Evolutionary conservation across 2,888 invertebrate genomes (phyloP).

Genomic region (Philereme transversata): DNA sequence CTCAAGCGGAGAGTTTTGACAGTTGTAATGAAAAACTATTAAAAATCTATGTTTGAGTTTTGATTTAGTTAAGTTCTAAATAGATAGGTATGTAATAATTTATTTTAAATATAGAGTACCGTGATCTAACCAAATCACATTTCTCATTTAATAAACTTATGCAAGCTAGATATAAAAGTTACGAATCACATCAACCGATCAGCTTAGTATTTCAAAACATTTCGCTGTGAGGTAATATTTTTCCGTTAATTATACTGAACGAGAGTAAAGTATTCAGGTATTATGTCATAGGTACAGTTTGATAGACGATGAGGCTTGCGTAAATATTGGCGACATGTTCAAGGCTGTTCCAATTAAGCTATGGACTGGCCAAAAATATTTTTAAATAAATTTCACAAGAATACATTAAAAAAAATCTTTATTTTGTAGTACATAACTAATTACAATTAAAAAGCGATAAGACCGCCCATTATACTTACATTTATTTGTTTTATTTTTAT

Average conservation of each 20-base stretch:
- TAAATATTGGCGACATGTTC: conserved; percentile 66
- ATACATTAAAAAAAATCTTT: conserved; percentile 42
- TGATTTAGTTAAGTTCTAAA: too few relatives aligned
- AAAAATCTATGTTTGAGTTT: too few relatives aligned
- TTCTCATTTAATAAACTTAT: conserved; percentile 3
- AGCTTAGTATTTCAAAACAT: conserved; percentile 15
- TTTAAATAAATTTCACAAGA: conserved; percentile 9
- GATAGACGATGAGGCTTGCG: conserved; percentile 53
- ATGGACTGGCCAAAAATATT: conserved; percentile 44
- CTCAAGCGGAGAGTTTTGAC: too few relatives aligned
- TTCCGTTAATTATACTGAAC: conserved; percentile 14
- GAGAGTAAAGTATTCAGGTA: conserved; percentile 33
- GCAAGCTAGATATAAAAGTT: conserved; percentile 8
- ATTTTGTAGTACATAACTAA: conserved; percentile 32
- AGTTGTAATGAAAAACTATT: too few relatives aligned
- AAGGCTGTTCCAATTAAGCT: conserved; percentile 64
- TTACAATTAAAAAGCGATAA: too few relatives aligned
- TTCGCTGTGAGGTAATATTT: conserved; percentile 5
- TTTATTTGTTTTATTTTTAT: too few relatives aligned
- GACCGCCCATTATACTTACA: too few relatives aligned
- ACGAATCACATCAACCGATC: conserved; percentile 6
- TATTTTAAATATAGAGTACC: too few relatives aligned
- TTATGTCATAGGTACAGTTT: conserved; percentile 60
- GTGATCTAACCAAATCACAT: not conserved
- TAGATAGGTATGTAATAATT: too few relatives aligned